Evolutionary conservation across 2,797 vertebrate genomes (phyloP).

Genomic region (Falco columbarius): DNA sequence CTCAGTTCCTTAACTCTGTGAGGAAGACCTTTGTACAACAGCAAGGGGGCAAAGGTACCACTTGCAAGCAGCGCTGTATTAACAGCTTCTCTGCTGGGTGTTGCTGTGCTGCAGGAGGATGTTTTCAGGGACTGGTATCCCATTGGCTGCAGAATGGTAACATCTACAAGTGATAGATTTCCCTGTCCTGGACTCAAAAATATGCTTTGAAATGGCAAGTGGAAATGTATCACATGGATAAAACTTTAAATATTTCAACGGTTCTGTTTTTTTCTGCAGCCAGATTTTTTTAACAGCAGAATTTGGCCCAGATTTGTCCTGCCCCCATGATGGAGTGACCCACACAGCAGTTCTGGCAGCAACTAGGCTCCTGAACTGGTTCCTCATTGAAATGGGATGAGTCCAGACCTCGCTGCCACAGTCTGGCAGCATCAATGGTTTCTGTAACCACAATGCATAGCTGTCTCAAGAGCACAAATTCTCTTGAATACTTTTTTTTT

Average conservation of each 20-base stretch:
- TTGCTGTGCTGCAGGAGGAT: not conserved
- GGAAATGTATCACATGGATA: not conserved
- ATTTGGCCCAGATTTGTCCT: not conserved
- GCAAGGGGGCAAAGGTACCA: not conserved
- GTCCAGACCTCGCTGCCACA: not conserved
- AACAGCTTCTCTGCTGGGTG: not conserved
- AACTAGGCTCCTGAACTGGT: not conserved
- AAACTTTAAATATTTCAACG: not conserved
- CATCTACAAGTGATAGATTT: not conserved
- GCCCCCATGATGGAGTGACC: not conserved
- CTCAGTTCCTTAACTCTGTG: not conserved
- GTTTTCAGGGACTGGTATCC: not conserved
- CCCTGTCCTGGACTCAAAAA: not conserved
- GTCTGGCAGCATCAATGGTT: not conserved
- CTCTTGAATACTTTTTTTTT: not conserved
- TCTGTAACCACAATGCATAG: rapidly evolving
- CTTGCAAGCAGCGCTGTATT: not conserved
- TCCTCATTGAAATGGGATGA: not conserved
- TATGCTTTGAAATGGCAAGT: not conserved
- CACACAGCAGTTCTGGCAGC: not conserved
- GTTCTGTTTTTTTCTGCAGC: not conserved
- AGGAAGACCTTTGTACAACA: not conserved
- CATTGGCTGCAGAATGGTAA: not conserved
- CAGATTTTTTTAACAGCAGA: not conserved
- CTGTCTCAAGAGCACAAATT: not conserved